Evolutionary conservation across 1,140 invertebrate genomes (phyloP).

Genomic region (Phenacoccus solenopsis): DNA sequence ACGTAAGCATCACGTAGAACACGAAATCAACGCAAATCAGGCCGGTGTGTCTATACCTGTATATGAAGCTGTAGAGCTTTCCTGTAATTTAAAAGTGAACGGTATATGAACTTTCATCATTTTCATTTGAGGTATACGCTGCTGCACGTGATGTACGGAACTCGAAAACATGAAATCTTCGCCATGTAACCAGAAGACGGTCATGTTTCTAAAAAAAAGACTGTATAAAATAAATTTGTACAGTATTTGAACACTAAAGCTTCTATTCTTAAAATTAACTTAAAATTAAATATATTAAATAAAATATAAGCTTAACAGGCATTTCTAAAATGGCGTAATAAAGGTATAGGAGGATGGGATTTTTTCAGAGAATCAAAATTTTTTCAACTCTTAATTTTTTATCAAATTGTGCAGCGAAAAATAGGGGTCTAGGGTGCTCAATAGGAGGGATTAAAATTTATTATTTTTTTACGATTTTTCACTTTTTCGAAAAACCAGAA

Average conservation of each 20-base stretch:
- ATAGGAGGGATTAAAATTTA: no score
- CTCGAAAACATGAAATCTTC: slow-evolving; percentile 51
- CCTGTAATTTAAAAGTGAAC: slow-evolving; percentile 59
- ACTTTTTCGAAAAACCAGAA: no score
- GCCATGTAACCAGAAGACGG: slow-evolving; percentile 53
- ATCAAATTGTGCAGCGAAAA: no score
- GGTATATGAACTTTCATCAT: slow-evolving; percentile 69
- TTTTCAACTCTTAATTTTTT: no score
- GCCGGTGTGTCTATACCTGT: no score
- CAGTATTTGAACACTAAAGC: background rate
- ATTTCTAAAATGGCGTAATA: no score
- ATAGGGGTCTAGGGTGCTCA: no score
- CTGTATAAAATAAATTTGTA: background rate
- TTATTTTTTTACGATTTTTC: no score
- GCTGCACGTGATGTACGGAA: slow-evolving; percentile 40
- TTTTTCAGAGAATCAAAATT: background rate
- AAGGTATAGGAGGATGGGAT: no score
- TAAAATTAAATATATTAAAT: background rate
- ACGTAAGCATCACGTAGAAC: no score
- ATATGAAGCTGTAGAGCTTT: slow-evolving; percentile 40
- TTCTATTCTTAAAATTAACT: background rate
- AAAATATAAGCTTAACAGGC: background rate
- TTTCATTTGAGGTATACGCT: slow-evolving; percentile 54
- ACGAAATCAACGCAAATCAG: no score
- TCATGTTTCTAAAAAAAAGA: slow-evolving; percentile 49